phyloP scores from a whole-genome alignment of 2,113 vertebrate species.

The Xiphophorus hellerii region DNA sequence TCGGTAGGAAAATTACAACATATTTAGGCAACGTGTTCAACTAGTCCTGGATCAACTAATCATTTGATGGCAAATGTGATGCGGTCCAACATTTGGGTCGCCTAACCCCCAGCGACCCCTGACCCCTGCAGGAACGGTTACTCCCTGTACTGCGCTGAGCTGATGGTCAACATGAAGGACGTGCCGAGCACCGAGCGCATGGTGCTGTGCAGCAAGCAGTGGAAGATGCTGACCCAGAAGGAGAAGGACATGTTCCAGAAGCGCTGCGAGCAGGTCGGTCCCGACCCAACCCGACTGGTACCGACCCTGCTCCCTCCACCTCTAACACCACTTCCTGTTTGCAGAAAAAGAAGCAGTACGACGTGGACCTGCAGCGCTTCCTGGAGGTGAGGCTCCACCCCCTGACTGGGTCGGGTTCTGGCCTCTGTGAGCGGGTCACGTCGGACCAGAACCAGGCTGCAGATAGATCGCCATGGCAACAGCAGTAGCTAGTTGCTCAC shows the following conservation, averaged over 20 bases:
- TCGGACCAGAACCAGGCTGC: no score
- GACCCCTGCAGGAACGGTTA: slow-evolving; percentile 76
- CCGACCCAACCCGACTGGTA: accelerated
- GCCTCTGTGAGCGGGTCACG: no score
- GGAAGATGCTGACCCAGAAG: slow-evolving; percentile 85
- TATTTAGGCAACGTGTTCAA: no score
- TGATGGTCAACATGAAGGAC: slow-evolving; percentile 88
- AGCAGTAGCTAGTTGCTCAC: no score
- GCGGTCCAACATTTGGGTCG: no score
- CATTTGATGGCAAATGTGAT: no score
- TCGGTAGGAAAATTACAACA: no score
- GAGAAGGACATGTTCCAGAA: slow-evolving; percentile 86
- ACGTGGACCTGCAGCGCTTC: slow-evolving; percentile 81
- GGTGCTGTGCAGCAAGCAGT: slow-evolving; percentile 85
- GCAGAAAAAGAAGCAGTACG: slow-evolving; percentile 85
- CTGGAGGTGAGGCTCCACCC: slow-evolving; percentile 71
- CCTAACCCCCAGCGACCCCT: no score
- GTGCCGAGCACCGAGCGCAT: slow-evolving; percentile 84
- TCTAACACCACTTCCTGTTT: background rate
- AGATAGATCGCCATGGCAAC: no score
- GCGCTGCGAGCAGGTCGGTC: slow-evolving; percentile 82
- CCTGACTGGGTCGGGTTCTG: background rate
- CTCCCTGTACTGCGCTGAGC: slow-evolving; percentile 83
- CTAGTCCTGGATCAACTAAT: no score
- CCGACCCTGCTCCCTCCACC: background rate